Evolutionary conservation across 2,113 vertebrate species (phyloP).

Genomic region (Atherinomorus stipes): DNA sequence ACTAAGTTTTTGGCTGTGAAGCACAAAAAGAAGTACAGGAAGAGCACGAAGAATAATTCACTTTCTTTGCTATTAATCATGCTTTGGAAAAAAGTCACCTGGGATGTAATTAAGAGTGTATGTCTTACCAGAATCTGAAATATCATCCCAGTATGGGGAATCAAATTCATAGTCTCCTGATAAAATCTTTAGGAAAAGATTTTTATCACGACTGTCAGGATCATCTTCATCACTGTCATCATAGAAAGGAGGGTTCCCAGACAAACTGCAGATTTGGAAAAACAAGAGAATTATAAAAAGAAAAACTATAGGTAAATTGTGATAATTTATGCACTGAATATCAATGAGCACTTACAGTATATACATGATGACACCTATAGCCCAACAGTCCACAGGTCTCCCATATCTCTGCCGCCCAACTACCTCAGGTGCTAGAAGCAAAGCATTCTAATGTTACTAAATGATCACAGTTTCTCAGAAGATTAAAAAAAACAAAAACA

Average conservation of each 20-base stretch:
- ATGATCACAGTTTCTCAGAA: background rate
- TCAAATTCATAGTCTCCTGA: constrained; percentile 97
- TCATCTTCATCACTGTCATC: constrained; percentile 96
- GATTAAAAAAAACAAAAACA: background rate
- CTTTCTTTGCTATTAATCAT: background rate
- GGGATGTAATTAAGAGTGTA: background rate
- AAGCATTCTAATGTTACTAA: background rate
- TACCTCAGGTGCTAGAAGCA: constrained; percentile 91
- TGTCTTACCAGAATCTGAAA: constrained; percentile 93
- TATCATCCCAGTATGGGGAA: constrained; percentile 98
- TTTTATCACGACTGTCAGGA: constrained; percentile 95
- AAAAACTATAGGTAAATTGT: background rate
- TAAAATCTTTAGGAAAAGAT: constrained; percentile 97
- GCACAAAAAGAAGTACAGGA: constrained; percentile 14
- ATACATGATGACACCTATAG: constrained; percentile 98
- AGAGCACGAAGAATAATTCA: background rate
- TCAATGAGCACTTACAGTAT: constrained; percentile 89
- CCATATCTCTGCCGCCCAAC: constrained; percentile 96
- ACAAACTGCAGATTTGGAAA: constrained; percentile 83
- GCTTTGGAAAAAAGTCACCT: background rate
- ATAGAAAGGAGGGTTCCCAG: constrained; percentile 97
- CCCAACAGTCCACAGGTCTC: constrained; percentile 97
- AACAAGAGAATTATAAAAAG: background rate
- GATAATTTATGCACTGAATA: background rate
- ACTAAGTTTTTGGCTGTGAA: constrained; percentile 93